Evolutionary conservation across 2,888 invertebrate genomes (phyloP).

Genomic region (Epsilonema sp.): DNA sequence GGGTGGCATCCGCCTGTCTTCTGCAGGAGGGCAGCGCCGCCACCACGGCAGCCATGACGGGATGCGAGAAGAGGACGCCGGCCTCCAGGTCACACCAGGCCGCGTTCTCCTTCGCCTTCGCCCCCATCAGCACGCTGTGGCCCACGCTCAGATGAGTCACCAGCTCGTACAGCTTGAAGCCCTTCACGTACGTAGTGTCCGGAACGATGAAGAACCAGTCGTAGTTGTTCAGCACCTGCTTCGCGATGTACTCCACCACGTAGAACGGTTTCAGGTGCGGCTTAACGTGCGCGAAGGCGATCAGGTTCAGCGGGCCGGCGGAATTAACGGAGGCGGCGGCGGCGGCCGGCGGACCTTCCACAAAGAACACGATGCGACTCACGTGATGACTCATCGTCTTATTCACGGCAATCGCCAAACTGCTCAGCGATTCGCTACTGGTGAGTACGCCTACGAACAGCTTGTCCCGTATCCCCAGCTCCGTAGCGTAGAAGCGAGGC

Average conservation of each 20-base stretch:
- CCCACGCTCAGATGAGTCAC: slow-evolving; percentile 53
- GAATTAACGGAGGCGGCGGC: neutral
- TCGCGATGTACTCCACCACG: slow-evolving; percentile 65
- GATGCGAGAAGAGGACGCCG: slow-evolving; percentile 69
- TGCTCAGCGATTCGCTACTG: slow-evolving; percentile 37
- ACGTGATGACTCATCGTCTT: slow-evolving; percentile 62
- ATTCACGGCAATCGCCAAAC: slow-evolving; percentile 61
- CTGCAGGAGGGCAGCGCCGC: slow-evolving; percentile 11
- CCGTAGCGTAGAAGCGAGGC: slow-evolving; percentile 80
- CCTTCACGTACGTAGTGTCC: slow-evolving; percentile 65
- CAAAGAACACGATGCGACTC: slow-evolving; percentile 61
- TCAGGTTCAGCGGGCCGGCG: slow-evolving; percentile 22
- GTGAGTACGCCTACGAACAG: slow-evolving; percentile 67
- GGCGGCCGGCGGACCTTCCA: slow-evolving; percentile 23
- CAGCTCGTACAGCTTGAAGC: slow-evolving; percentile 48
- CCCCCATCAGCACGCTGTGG: slow-evolving; percentile 61
- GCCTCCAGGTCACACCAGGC: slow-evolving; percentile 43
- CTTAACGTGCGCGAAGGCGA: too few species aligned
- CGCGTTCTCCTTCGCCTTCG: slow-evolving; percentile 27
- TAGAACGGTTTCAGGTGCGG: slow-evolving; percentile 68
- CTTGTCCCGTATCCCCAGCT: slow-evolving; percentile 73
- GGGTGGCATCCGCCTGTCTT: neutral
- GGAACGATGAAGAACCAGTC: slow-evolving; percentile 76
- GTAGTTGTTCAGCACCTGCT: slow-evolving; percentile 67
- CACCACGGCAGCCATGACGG: slow-evolving; percentile 53